A percentile compares a stretch with the other conserved stretches of the same genome.
Evolutionary conservation across 2,113 vertebrate genomes (phyloP).

Genomic region (Isichthys henryi): DNA sequence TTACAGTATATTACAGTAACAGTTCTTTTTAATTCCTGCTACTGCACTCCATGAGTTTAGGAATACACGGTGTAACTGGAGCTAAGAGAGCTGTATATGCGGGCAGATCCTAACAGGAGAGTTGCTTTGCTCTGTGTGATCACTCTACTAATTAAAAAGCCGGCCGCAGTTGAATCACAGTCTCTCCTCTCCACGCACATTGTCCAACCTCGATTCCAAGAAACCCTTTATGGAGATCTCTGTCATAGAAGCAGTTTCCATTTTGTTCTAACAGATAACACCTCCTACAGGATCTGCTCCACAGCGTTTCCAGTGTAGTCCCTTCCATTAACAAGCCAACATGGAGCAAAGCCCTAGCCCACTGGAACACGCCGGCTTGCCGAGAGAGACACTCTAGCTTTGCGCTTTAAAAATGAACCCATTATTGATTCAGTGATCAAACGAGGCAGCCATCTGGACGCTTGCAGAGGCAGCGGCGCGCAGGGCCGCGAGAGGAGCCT

Average conservation of each 20-base stretch:
- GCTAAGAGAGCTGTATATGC: neutral
- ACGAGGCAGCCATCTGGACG: neutral
- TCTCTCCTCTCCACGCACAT: neutral
- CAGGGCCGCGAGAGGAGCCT: conserved; percentile 20
- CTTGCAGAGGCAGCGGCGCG: neutral
- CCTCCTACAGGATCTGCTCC: neutral
- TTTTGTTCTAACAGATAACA: neutral
- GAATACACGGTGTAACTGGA: neutral
- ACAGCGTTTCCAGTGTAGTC: neutral
- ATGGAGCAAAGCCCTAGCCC: neutral
- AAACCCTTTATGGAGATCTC: neutral
- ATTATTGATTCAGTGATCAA: neutral
- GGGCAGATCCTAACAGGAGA: neutral
- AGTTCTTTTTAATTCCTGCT: conserved; percentile 14
- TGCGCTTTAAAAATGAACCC: neutral
- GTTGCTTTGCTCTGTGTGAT: neutral
- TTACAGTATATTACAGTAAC: conserved; percentile 17
- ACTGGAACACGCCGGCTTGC: neutral
- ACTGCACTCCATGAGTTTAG: neutral
- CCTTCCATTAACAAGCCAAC: neutral
- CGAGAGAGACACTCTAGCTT: neutral
- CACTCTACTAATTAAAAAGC: conserved; percentile 10
- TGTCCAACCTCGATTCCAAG: neutral
- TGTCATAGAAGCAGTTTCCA: neutral
- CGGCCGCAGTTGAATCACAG: neutral